Conservation (phyloP, 2,113 vertebrate species). For the Brachyistius frenatus region DNA sequence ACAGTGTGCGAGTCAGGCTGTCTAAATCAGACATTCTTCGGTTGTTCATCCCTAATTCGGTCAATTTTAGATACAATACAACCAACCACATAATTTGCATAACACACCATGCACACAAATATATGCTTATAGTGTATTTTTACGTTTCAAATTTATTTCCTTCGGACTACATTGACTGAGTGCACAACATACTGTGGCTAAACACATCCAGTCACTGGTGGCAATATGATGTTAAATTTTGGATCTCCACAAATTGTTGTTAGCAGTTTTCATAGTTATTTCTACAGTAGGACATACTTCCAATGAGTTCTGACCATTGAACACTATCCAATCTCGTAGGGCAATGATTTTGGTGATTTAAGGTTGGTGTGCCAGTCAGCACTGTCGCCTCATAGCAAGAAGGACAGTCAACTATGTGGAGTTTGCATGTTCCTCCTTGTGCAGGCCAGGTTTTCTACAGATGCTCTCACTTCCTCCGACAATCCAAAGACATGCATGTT, state of each 20-base stretch:
- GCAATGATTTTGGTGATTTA: neutral
- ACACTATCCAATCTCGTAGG: neutral
- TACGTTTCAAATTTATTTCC: constrained; percentile 1
- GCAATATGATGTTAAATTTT: neutral
- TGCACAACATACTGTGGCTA: neutral
- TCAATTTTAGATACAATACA: constrained; percentile 16
- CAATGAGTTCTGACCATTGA: neutral
- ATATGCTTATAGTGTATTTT: neutral
- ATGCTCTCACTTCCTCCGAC: neutral
- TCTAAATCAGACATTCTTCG: constrained; percentile 17
- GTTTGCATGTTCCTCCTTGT: neutral
- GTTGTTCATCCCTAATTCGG: constrained; percentile 18
- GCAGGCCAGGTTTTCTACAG: neutral
- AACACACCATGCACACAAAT: neutral
- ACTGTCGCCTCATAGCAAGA: neutral
- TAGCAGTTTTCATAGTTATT: neutral
- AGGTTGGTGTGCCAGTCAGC: neutral
- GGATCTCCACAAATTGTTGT: neutral
- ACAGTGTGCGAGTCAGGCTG: constrained; percentile 25
- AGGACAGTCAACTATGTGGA: neutral
- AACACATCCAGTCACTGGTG: neutral
- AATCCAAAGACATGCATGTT: neutral
- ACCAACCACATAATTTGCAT: constrained; percentile 17
- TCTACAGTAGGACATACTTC: constrained; percentile 5
- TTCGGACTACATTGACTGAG: neutral